Evolutionary conservation across 1,140 invertebrate genomes (phyloP), one percentile per base, ranked within the genome.

Genomic region (Charaxes varanes): DNA sequence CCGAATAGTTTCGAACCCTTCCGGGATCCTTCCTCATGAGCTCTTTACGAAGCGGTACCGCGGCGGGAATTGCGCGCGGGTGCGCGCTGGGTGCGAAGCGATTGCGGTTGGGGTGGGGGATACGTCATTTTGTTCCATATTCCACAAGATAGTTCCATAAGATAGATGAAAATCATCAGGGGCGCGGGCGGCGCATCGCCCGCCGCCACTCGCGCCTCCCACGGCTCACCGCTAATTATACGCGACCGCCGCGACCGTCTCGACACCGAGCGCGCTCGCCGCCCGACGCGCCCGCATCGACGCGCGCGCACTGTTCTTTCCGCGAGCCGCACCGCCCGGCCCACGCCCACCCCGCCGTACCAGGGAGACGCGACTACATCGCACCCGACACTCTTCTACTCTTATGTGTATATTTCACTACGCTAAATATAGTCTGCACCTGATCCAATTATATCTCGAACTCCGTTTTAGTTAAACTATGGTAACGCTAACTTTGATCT

Each of bases 211-310:
- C 57, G 61, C 72, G 64, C 62, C 65, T 60, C 62, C 69, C 58
- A 63, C 63, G 62, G 71, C 73, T 76, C 53, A 73, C 73, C 71
- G 63, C 70, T 77, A 73, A 72, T 69, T 63, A 73, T 77, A 73
- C 41, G 36, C 61, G 47, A 38, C 40, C 37, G 40, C 21, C 50
- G 50, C 43, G 38, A 44, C 56, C 41, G 40, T 51, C 44, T 34
- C 35, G 42, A 38, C 23, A 31, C 35, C 28, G 27, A 34, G 24
- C 19, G 50, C 56, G 51, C 53, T 34, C 34, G 42, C 38, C 40
- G 33, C 50, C 46, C 48, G 42, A 36, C 53, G 44, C 41, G 52
- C 47, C 30, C 43, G 42, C 43, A 38, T 32, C 41, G 40, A 22
- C 23, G 22, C 27, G 26, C 46, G 27, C 34, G 33, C 37, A 35